Evolutionary conservation across 1,140 invertebrate genomes (phyloP), one percentile per base, ranked within the genome.

Genomic region (Neuroterus valhalla): DNA sequence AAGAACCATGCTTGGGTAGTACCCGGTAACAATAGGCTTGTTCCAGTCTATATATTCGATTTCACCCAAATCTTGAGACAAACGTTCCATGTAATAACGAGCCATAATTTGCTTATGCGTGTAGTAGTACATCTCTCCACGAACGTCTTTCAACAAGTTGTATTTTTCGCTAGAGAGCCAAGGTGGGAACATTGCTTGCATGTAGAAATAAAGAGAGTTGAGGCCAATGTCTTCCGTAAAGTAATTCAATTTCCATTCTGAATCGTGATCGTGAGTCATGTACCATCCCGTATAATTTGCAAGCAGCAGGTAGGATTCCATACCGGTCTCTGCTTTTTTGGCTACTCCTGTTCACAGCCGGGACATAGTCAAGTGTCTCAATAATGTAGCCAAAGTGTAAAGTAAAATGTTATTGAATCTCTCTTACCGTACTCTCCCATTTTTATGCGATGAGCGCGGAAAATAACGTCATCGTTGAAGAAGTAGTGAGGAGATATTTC

Each of bases 201-300:
- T 86, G 78, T 93, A 91, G 84, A 93, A 94, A 86, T 95, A 94
- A 76, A 91, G 93, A 1, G 91, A 78, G 82, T 95, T 96, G n/a
- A 95, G 85, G 55, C 91, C 92, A 72, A 93, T 84, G 85, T 95
- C 95, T 78, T 96, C 93, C 0, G 92, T 92, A 88, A 93, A 95
- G 83, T 96, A 96, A 42, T 87, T 89, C 23, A 96, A 23, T 46
- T 90, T 85, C 70, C 91, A 87, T 73, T 91, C 90, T 17, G 75
- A 82, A 72, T 91, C 80, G 26, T 91, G 87, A 3, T 90, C 78
- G 52, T 90, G 90, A n/a, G 84, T 75, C 42, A 89, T 78, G 23
- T 91, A 91, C 87, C 90, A 91, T 0, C 89, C 84, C 21, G 90
- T 91, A 70, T 91, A 90, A 79, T 93, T 93, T 71, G 88, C 84